Conservation (phyloP, 2,888 invertebrate genomes). For the Meliscaeva auricollis region DNA sequence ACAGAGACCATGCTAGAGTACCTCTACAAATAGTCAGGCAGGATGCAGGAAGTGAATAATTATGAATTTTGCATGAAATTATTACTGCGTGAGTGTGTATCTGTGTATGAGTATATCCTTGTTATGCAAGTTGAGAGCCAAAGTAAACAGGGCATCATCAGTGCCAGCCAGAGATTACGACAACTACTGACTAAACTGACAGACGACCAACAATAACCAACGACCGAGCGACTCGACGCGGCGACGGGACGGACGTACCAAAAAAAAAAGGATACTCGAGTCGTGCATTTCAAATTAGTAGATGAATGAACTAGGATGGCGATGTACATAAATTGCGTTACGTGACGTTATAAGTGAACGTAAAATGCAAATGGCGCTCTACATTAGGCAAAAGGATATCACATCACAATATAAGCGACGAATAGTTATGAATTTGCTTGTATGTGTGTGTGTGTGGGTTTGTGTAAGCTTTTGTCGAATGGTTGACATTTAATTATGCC, state of each 20-base stretch:
- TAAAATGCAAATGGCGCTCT: conserved; percentile 53
- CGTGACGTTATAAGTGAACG: conserved; percentile 13
- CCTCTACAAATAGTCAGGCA: conserved; percentile 5
- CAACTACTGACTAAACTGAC: neutral
- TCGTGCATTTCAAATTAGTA: conserved; percentile 48
- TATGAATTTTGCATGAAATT: conserved; percentile 73
- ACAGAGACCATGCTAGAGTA: no score
- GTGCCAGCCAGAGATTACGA: neutral
- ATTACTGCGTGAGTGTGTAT: conserved; percentile 65
- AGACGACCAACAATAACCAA: neutral
- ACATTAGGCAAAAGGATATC: neutral
- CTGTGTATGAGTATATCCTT: conserved; percentile 16
- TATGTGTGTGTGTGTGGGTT: neutral
- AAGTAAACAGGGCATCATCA: conserved; percentile 28
- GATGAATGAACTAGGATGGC: conserved; percentile 22
- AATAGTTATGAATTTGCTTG: neutral
- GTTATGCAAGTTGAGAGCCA: conserved; percentile 40
- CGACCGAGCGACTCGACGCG: no score
- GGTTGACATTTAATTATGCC: conserved; percentile 50
- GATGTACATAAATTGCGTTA: conserved; percentile 11
- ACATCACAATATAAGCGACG: neutral
- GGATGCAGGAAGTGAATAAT: conserved; percentile 71
- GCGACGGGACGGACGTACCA: neutral
- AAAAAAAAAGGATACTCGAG: conserved; percentile 6
- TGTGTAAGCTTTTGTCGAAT: conserved; percentile 13